Evolutionary conservation across 2,888 invertebrate species (phyloP).

Genomic region (Thereva nobilitata): DNA sequence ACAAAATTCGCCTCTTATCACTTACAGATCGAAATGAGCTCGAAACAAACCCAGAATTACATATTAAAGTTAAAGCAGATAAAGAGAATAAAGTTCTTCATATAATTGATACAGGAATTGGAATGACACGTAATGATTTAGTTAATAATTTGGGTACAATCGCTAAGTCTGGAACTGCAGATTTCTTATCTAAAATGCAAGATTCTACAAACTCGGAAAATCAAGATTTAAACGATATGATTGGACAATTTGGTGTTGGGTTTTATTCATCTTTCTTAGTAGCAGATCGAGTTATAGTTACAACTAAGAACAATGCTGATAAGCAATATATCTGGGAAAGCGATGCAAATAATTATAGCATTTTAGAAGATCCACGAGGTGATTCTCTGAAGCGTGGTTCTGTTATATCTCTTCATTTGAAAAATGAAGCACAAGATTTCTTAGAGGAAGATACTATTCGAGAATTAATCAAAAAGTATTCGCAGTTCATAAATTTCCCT

Average conservation of each 20-base stretch:
- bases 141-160: slow-evolving; percentile 97
- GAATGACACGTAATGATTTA: slow-evolving; percentile 94
- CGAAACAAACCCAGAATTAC: slow-evolving; percentile 77
- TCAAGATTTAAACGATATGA: slow-evolving; percentile 92
- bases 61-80: slow-evolving; percentile 90
- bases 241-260: slow-evolving; percentile 99
- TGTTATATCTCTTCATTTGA: slow-evolving; percentile 82
- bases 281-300: slow-evolving; percentile 93
- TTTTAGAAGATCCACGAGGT: slow-evolving; percentile 93
- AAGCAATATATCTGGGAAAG: slow-evolving; percentile 98
- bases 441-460: slow-evolving; percentile 89
- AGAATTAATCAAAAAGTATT: slow-evolving; percentile 93
- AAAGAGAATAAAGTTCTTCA: slow-evolving; percentile 89
- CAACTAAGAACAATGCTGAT: slow-evolving; percentile 92
- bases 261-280: slow-evolving; percentile 99
- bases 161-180: slow-evolving; percentile 96
- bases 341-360: slow-evolving; percentile 86
- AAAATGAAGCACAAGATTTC: slow-evolving; percentile 97
- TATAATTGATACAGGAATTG: slow-evolving; percentile 95
- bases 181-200: slow-evolving; percentile 91
- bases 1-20: slow-evolving; percentile 93
- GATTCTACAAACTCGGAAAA: slow-evolving; percentile 61
- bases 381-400: slow-evolving; percentile 89
- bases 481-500: slow-evolving; percentile 99
- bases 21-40: slow-evolving; percentile 84